phyloP scores from a whole-genome alignment of 2,888 invertebrate species.

The Hypomecis punctinalis region DNA sequence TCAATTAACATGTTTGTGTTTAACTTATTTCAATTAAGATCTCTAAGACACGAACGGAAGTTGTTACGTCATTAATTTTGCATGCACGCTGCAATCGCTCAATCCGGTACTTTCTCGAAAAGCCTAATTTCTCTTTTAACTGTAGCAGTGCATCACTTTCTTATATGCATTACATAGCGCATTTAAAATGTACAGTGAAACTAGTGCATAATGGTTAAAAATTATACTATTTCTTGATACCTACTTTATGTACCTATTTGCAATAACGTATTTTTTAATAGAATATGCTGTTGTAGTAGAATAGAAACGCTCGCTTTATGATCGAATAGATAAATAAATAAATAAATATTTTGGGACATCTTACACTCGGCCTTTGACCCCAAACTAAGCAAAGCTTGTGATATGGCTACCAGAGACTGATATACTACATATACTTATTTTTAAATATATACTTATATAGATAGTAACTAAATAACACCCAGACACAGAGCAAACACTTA shows the following conservation, averaged over 20 bases:
- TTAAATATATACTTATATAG: too few species aligned
- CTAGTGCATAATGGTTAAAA: neutral
- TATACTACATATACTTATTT: too few species aligned
- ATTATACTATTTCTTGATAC: neutral
- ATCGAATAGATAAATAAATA: too few species aligned
- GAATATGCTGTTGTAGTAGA: neutral
- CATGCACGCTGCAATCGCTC: constrained; percentile 58
- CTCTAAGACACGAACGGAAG: neutral
- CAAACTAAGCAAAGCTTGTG: too few species aligned
- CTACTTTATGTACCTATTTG: neutral
- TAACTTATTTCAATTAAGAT: constrained; percentile 6
- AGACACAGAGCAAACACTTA: too few species aligned
- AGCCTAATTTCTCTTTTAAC: constrained; percentile 69
- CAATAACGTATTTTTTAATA: neutral
- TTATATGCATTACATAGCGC: constrained; percentile 26
- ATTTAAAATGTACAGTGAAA: constrained; percentile 21
- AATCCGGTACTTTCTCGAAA: constrained; percentile 62
- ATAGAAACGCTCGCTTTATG: too few species aligned
- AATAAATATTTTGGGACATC: too few species aligned
- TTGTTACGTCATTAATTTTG: constrained; percentile 55
- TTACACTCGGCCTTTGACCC: too few species aligned
- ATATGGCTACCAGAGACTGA: too few species aligned
- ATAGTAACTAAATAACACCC: too few species aligned
- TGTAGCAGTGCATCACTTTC: constrained; percentile 46
- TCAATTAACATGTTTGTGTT: neutral